Evolutionary conservation across 2,113 vertebrate species (phyloP), one percentile per base, ranked within the genome.

Genomic region (Mustelus asterias): DNA sequence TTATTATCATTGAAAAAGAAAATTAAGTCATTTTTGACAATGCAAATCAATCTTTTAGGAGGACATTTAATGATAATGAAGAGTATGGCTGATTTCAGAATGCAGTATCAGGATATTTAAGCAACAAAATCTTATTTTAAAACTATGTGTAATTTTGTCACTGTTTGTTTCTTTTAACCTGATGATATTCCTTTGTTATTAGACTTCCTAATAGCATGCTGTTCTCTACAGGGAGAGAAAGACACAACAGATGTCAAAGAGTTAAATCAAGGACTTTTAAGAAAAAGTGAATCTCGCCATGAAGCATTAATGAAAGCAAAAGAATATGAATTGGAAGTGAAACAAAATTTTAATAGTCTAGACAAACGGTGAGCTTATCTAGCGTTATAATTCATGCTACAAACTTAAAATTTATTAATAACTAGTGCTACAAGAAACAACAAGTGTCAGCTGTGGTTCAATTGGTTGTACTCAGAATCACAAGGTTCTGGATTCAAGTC

Each of bases 331-430:
- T 24, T 97, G 0, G 54, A 72, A 9, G 58, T 76, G 69, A 58
- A 29, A 95, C 0, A 16, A 0, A 72, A 96, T 96, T 97, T 96
- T 69, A 33, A 54, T 37, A 96, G 96, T 14, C 0, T 96, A 2
- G 0, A 69, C 3, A 69, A 96, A 58, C 96, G 97, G 98, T 98
- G 97, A 33, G 89, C 97, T 97, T 72, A 48, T 72, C 11, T 18
- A 70, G 37, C 67, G 13, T 44, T 24, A 48, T 29, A 33, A 16
- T 95, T 41, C 44, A 41, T n/a, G 9, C 16, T 54, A 44, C 3
- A 72, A 22, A 48, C 20, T 33, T 48, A 54, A 29, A 54, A 16
- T 95, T 72, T 48, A n/a, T 1, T 76, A 67, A 67, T 20, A 41
- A 22, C 63, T n/a, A 93, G 6, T 37, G 58, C 29, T 14, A 60